Percentiles rank a stretch among this genome's conserved stretches.
Evolutionary conservation across 1,140 invertebrate genomes (phyloP).

Genomic region (Venustaconcha ellipsiformis): DNA sequence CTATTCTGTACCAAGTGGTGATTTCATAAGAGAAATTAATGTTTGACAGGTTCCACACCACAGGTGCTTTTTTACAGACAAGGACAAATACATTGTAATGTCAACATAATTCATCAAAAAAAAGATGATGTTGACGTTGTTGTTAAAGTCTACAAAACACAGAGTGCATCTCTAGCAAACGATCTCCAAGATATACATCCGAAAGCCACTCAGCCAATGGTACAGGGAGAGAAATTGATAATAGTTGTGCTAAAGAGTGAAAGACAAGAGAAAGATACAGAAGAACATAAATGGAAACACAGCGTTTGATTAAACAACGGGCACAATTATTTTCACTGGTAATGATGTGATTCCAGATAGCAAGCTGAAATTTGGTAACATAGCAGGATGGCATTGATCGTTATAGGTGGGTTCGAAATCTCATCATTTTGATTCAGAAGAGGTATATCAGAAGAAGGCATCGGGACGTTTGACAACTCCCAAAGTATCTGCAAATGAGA

Average conservation of each 20-base stretch:
- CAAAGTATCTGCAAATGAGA: conserved; percentile 28
- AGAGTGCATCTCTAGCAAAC: neutral
- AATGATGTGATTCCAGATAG: conserved; percentile 9
- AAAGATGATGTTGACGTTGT: neutral
- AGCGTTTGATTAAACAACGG: conserved; percentile 30
- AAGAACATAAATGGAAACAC: conserved; percentile 19
- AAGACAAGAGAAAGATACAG: neutral
- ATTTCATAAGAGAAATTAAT: neutral
- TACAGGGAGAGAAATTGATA: conserved; percentile 11
- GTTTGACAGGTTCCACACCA: conserved; percentile 13
- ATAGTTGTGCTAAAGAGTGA: conserved; percentile 1
- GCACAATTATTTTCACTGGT: conserved; percentile 16
- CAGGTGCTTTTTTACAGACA: conserved; percentile 19
- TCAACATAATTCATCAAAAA: too few species aligned
- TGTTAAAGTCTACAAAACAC: neutral
- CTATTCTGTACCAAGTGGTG: too few species aligned
- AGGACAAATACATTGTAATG: conserved; percentile 16
- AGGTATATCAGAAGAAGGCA: conserved; percentile 4
- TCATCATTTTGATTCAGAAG: conserved; percentile 42
- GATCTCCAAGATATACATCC: conserved; percentile 26
- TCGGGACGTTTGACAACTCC: conserved; percentile 5
- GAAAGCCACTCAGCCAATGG: conserved; percentile 23
- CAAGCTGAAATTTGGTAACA: conserved; percentile 11
- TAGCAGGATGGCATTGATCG: conserved; percentile 34
- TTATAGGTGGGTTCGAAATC: conserved; percentile 20